A percentile compares a stretch with the other conserved stretches of the same genome.
These are phyloP conservation scores for Argyresthia albistria DNA, from an alignment of 2,888 invertebrate species.

Conservation along the genomic window DNA sequence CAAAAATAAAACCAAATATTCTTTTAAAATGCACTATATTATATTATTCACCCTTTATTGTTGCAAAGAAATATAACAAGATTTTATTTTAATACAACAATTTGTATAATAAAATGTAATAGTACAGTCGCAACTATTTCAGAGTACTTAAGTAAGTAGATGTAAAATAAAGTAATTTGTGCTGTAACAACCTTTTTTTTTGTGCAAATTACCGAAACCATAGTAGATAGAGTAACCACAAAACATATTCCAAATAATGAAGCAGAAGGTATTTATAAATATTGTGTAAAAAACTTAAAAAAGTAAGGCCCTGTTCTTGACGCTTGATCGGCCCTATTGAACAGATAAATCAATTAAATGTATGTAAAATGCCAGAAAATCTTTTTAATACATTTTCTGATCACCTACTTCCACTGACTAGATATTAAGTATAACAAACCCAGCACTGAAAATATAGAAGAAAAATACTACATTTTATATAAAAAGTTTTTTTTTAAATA, in stretches of 20 bases:
- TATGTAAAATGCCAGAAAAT: background rate
- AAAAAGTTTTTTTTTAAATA: conserved; percentile 6
- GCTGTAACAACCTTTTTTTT: conserved; percentile 15
- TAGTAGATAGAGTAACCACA: conserved; percentile 13
- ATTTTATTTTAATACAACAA: conserved; percentile 14
- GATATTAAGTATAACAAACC: conserved; percentile 24
- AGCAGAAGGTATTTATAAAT: background rate
- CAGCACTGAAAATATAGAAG: conserved; percentile 16
- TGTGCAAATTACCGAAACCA: conserved; percentile 15
- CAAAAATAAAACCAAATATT: conserved; percentile 11
- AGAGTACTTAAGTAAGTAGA: background rate
- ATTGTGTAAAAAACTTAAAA: too few relatives aligned
- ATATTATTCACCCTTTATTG: conserved; percentile 27
- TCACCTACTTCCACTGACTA: conserved; percentile 32
- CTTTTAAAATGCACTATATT: conserved; percentile 49
- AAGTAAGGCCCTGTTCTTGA: too few relatives aligned
- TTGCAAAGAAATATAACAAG: conserved; percentile 43
- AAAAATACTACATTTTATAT: conserved; percentile 5
- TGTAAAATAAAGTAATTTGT: conserved; percentile 7
- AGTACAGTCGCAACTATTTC: background rate
- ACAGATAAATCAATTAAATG: background rate
- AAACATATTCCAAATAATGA: conserved; percentile 15
- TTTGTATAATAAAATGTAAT: too few relatives aligned
- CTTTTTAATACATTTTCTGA: conserved; percentile 10
- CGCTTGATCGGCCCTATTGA: too few relatives aligned